phyloP scores from a whole-genome alignment of 2,797 vertebrate species.

The Sus cebifrons region DNA sequence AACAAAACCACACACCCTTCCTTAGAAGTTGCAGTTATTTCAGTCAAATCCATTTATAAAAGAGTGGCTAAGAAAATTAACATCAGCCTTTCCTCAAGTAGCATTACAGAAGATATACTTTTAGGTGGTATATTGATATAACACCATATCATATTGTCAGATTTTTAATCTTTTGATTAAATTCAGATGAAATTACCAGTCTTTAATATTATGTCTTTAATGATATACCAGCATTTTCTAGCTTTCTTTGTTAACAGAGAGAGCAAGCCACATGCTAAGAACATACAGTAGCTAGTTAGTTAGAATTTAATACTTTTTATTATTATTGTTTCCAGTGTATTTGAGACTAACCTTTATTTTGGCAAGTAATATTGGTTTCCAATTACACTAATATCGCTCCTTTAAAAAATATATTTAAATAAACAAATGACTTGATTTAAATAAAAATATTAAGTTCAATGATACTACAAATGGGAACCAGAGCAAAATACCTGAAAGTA shows the following conservation, averaged over 20 bases:
- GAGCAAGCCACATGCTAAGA: conserved; percentile 7
- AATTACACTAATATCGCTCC: neutral
- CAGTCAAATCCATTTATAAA: conserved; percentile 48
- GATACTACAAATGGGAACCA: neutral
- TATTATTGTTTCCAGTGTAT: conserved; percentile 7
- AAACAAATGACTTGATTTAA: conserved; percentile 39
- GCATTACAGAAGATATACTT: conserved; percentile 16
- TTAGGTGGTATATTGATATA: neutral
- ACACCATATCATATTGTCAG: neutral
- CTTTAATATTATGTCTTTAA: conserved; percentile 4
- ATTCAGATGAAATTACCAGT: conserved; percentile 30
- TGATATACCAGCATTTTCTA: conserved; percentile 57
- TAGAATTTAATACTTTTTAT: neutral
- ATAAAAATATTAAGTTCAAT: conserved; percentile 25
- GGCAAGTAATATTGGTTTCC: conserved; percentile 46
- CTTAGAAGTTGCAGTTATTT: neutral
- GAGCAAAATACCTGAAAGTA: conserved; percentile 21
- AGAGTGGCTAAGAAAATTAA: conserved; percentile 36
- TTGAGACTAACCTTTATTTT: neutral
- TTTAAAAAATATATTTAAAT: conserved; percentile 63
- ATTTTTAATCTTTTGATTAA: conserved; percentile 61
- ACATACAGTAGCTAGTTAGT: neutral
- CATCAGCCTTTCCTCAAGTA: conserved; percentile 15
- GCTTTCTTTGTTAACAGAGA: conserved; percentile 58
- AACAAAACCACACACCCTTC: conserved; percentile 39